Conservation (phyloP, 2,113 vertebrate species). For the Ceyx margarethae region DNA sequence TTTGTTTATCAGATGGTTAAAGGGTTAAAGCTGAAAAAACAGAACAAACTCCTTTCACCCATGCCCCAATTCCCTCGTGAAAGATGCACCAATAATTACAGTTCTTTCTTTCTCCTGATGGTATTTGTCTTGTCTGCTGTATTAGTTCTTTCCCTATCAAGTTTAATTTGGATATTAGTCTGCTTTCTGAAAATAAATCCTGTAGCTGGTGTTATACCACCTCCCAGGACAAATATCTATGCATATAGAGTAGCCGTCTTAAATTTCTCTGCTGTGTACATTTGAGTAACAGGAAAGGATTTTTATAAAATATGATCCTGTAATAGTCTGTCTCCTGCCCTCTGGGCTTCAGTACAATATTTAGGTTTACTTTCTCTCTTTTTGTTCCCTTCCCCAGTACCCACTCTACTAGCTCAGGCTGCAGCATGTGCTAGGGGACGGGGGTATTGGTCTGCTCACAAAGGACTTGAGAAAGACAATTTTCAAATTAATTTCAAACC, state of each 20-base stretch:
- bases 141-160: not conserved
- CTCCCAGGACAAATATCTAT: not conserved
- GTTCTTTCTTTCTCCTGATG: not conserved
- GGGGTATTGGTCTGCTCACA: not conserved
- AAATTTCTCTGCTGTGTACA: not conserved
- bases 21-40: not conserved
- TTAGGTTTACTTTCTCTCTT: not conserved
- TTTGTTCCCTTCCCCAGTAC: not conserved
- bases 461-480: conserved; percentile 32
- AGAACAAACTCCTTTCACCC: not conserved
- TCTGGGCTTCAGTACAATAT: not conserved
- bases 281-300: not conserved
- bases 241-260: not conserved
- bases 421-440: conserved; percentile 23
- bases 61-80: not conserved
- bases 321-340: not conserved
- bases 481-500: conserved; percentile 9
- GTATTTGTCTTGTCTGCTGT: not conserved
- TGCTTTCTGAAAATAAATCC: not conserved
- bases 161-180: not conserved
- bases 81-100: not conserved
- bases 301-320: conserved; percentile 5
- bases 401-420: not conserved
- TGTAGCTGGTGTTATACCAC: not conserved
- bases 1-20: not conserved